A percentile compares a stretch with the other conserved stretches of the same genome.
Conservation (phyloP, 2,888 invertebrate species). For the Suillia variegata region DNA sequence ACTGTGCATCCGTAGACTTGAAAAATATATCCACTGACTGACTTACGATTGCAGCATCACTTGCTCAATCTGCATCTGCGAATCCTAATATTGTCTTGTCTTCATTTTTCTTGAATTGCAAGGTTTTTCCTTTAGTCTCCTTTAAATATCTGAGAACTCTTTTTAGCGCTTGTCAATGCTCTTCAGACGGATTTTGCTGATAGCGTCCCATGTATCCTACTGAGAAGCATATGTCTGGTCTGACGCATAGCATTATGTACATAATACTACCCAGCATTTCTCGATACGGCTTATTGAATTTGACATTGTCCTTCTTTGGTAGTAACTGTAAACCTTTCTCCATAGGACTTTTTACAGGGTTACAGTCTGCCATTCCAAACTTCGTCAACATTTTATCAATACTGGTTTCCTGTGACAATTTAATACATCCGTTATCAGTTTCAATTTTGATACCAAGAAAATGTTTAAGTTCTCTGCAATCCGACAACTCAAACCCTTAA, state of each 20-base stretch:
- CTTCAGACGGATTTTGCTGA: constrained; percentile 18
- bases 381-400: constrained; percentile 3
- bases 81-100: background rate
- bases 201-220: constrained; percentile 17
- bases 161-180: constrained; percentile 19
- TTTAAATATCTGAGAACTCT: constrained; percentile 17
- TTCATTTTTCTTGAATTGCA: background rate
- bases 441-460: constrained; percentile 9
- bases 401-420: constrained; percentile 11
- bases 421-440: background rate
- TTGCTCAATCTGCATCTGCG: constrained; percentile 2
- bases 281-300: constrained; percentile 15
- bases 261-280: constrained; percentile 24
- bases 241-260: constrained; percentile 23
- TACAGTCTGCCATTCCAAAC: constrained; percentile 15
- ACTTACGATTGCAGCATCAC: constrained; percentile 13
- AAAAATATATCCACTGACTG: too few species aligned
- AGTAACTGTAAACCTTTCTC: constrained; percentile 17
- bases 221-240: constrained; percentile 23
- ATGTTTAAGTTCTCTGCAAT: constrained; percentile 11
- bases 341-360: constrained; percentile 19
- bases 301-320: constrained; percentile 1
- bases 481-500: background rate
- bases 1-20: constrained; percentile 17
- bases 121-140: constrained; percentile 2